Evolutionary conservation across 2,797 vertebrate species (phyloP), one percentile per base, ranked within the genome.

Genomic region (Menidia menidia): DNA sequence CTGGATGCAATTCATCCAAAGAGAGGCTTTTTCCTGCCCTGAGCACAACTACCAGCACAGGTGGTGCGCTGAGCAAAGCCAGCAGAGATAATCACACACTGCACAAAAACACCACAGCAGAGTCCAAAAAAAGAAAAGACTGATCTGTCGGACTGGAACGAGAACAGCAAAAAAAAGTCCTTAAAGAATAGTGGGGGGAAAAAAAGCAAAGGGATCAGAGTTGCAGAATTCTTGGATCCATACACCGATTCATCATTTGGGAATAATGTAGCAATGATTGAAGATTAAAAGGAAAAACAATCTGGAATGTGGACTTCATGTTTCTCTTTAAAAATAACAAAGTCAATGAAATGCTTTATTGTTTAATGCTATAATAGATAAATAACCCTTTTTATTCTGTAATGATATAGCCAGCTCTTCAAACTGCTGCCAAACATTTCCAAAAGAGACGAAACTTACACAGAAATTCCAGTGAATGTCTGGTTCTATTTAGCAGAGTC

Each of bases 11-110:
- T n/a, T 7, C 67, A 75, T 53, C 52, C 25, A 43, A 70, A 80
- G 55, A 62, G 61, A 58, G 54, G 33, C 32, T 62, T 71, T 85
- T 69, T 48, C 59, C 51, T 44, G 52, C 0, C 1, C 39, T 80
- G 69, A 77, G 78, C 73, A 76, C 47, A 64, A 68, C 63, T 33
- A 68, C 44, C 63, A 67, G 69, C 25, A 5, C 76, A 79, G 80
- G 69, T 83, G 71, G 82, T 64, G 59, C 80, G 78, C 80, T 74
- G 79, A 78, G 55, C 41, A 16, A 30, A 47, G 53, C 13, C n/a
- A 67, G 71, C 18, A 43, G 60, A 63, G 43, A 53, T 8, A 30
- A 19, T 6, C 30, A 39, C 15, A 63, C n/a, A 53, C 33, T 68
- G 76, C 45, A 19, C 54, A 42, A 69, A 77, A 53, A 31, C 32